A percentile compares a stretch with the other conserved stretches of the same genome.
phyloP scores from a whole-genome alignment of 92 coral and sea anemone genomes.

The Parazoanthus atlanticus region DNA sequence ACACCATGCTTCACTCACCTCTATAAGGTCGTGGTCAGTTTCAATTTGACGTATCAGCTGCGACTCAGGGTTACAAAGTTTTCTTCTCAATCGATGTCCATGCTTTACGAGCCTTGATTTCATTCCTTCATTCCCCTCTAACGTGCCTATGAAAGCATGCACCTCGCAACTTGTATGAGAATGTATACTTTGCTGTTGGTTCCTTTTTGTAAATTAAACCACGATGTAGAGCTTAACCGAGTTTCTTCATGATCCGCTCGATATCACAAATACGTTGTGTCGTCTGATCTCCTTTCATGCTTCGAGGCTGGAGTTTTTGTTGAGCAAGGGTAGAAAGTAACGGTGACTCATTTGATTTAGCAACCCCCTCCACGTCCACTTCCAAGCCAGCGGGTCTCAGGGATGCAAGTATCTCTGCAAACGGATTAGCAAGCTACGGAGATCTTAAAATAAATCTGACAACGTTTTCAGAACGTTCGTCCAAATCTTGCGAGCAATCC shows the following conservation, averaged over 20 bases:
- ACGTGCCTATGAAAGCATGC: slow-evolving; percentile 30
- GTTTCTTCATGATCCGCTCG: slow-evolving; percentile 24
- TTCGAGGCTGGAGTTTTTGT: not conserved
- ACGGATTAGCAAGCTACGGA: no score
- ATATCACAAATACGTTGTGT: slow-evolving; percentile 2
- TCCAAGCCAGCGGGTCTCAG: no score
- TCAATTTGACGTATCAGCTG: slow-evolving; percentile 29
- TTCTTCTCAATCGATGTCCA: slow-evolving; percentile 12
- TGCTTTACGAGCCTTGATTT: slow-evolving; percentile 31
- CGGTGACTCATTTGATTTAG: no score
- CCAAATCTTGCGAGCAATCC: not conserved
- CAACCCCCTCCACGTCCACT: no score
- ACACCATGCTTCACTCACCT: slow-evolving; percentile 46
- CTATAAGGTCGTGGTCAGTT: slow-evolving; percentile 36
- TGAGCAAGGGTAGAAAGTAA: not conserved
- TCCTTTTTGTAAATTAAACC: slow-evolving; percentile 35
- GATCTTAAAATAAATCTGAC: no score
- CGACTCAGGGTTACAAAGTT: slow-evolving; percentile 6
- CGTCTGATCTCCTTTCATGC: not conserved
- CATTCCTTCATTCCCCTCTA: slow-evolving; percentile 39
- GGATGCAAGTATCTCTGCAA: no score
- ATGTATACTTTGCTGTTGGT: slow-evolving; percentile 14
- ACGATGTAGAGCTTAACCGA: slow-evolving; percentile 25
- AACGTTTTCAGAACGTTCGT: not conserved
- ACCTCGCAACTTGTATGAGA: slow-evolving; percentile 45